These are phyloP conservation scores for Tautogolabrus adspersus DNA, from an alignment of 2,113 vertebrate species.

Conservation along the genomic window DNA sequence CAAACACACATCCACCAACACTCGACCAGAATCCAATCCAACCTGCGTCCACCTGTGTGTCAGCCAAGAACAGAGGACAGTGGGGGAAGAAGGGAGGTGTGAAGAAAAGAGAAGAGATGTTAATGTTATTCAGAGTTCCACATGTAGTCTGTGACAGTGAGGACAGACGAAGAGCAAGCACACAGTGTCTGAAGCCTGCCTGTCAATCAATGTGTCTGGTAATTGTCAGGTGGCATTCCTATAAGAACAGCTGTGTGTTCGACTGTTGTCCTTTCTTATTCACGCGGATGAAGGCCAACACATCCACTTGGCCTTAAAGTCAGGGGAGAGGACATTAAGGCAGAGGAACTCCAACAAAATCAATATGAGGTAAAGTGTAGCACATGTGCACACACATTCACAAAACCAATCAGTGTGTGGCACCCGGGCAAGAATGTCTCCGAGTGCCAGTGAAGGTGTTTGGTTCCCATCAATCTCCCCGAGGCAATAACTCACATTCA, in stretches of 20 bases:
- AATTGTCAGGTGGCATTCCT: conserved; percentile 14
- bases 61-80: neutral
- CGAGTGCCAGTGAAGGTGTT: conserved; percentile 43
- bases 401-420: conserved; percentile 41
- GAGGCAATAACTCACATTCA: conserved; percentile 45
- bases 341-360: conserved; percentile 29
- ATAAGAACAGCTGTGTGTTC: conserved; percentile 2
- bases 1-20: conserved; percentile 95
- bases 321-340: conserved; percentile 19
- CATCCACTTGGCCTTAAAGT: conserved; percentile 29
- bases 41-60: conserved; percentile 92
- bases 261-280: conserved; percentile 36
- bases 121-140: conserved; percentile 32
- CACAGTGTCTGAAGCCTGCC: conserved; percentile 33
- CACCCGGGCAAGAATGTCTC: conserved; percentile 30
- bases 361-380: conserved; percentile 35
- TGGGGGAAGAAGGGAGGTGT: too few relatives aligned
- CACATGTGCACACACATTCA: conserved; percentile 11
- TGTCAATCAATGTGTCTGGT: conserved; percentile 50
- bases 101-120: neutral
- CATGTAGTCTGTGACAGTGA: conserved; percentile 21
- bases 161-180: conserved; percentile 25
- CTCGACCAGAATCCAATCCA: conserved; percentile 99
- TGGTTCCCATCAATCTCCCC: conserved; percentile 59
- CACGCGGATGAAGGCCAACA: conserved; percentile 23